Evolutionary conservation across 2,113 vertebrate species (phyloP).

Genomic region (Perca schrenkii): DNA sequence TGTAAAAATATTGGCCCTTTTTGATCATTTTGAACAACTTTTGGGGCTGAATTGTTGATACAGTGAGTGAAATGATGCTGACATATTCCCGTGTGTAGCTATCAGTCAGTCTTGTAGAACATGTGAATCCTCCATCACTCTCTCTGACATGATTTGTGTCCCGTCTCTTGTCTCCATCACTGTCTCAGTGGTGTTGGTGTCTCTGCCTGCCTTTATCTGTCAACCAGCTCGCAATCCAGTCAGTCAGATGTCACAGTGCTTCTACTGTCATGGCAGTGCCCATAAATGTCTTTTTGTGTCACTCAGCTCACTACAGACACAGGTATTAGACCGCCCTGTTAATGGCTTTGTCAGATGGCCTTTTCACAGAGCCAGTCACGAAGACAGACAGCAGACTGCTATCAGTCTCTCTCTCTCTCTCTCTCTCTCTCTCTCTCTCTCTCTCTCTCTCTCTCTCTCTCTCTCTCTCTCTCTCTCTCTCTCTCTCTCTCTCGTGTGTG

Average conservation of each 20-base stretch:
- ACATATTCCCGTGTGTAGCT: constrained; percentile 25
- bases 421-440: too few species aligned
- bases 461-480: too few species aligned
- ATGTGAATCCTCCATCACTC: constrained; percentile 28
- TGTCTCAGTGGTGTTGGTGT: constrained; percentile 53
- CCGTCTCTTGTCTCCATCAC: constrained; percentile 52
- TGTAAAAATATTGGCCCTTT: constrained; percentile 39
- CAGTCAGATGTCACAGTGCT: constrained; percentile 63
- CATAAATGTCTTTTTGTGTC: constrained; percentile 78
- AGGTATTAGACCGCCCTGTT: constrained; percentile 80
- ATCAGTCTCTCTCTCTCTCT: constrained; percentile 39
- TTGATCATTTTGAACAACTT: constrained; percentile 52
- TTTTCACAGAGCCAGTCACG: constrained; percentile 76
- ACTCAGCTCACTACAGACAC: constrained; percentile 71
- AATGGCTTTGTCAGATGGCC: constrained; percentile 85
- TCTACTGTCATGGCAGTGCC: constrained; percentile 74
- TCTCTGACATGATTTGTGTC: constrained; percentile 30
- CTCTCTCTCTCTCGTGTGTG: too few species aligned
- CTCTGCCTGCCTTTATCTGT: constrained; percentile 58
- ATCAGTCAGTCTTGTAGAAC: constrained; percentile 12
- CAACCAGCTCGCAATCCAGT: constrained; percentile 48
- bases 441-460: too few species aligned
- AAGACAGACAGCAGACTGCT: constrained; percentile 70
- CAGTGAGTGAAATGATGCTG: constrained; percentile 29
- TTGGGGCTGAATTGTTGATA: constrained; percentile 32